These are phyloP conservation scores for Cheilinus undulatus DNA, from an alignment of 2,113 vertebrate genomes.

Conservation along the genomic window DNA sequence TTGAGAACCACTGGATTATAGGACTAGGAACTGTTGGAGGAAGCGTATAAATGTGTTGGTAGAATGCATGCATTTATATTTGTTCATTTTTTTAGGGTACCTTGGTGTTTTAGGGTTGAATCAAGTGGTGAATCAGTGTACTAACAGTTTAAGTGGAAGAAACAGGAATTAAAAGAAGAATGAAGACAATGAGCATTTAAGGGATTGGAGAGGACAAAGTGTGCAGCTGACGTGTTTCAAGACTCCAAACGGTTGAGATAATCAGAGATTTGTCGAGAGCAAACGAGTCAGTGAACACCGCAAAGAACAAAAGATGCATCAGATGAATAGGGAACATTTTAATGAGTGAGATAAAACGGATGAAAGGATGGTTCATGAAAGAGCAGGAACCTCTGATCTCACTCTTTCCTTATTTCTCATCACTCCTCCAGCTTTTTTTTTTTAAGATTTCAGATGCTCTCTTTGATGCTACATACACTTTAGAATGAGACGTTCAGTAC, in stretches of 20 bases:
- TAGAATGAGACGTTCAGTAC: conserved; percentile 4
- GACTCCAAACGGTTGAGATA: not conserved
- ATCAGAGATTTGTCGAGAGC: not conserved
- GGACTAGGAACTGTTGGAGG: too few species aligned
- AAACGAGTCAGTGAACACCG: not conserved
- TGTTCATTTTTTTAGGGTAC: too few species aligned
- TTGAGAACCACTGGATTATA: too few species aligned
- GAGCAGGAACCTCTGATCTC: conserved; percentile 63
- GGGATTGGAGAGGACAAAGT: not conserved
- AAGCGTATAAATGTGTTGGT: too few species aligned
- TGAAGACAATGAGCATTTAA: too few species aligned
- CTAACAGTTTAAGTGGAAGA: too few species aligned
- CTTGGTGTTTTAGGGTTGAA: too few species aligned
- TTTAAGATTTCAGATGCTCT: conserved; percentile 9
- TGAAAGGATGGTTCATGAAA: conserved; percentile 42
- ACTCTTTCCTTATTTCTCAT: conserved; percentile 9
- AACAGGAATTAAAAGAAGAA: not conserved
- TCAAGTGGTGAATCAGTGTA: too few species aligned
- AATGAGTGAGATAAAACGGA: conserved; percentile 37
- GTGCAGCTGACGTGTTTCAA: not conserved
- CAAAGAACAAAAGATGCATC: conserved; percentile 44
- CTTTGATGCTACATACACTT: conserved; percentile 42
- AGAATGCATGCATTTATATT: too few species aligned
- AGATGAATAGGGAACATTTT: conserved; percentile 32
- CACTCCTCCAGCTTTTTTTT: not conserved